These are phyloP conservation scores for Acomys russatus DNA, from an alignment of 2,797 vertebrate species.

Conservation along the genomic window DNA sequence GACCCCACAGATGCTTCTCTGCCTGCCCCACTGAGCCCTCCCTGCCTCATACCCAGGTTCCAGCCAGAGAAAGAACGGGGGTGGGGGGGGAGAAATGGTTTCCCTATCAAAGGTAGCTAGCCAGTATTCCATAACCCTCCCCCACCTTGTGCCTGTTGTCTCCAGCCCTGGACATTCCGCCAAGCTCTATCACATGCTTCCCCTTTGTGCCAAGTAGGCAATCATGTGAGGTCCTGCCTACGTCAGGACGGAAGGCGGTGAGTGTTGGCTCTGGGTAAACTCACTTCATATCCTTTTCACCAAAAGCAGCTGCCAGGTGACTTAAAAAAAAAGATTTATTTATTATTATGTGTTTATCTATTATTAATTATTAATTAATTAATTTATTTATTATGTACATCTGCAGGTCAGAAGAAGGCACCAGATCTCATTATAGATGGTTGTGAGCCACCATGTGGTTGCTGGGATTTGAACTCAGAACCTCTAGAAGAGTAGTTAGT, in stretches of 20 bases:
- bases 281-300: not conserved
- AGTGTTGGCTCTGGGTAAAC: too few species aligned
- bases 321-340: too few species aligned
- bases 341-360: too few species aligned
- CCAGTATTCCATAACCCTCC: not conserved
- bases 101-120: not conserved
- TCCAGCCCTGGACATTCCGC: not conserved
- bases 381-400: too few species aligned
- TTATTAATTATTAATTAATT: too few species aligned
- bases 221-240: not conserved
- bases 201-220: conserved; percentile 4
- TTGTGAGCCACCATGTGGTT: too few species aligned
- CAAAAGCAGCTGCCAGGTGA: not conserved
- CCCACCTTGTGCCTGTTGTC: not conserved
- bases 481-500: too few species aligned
- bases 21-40: fast-evolving
- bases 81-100: not conserved
- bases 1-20: not conserved
- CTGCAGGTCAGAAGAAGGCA: too few species aligned
- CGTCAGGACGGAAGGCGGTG: not conserved
- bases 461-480: too few species aligned
- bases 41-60: not conserved
- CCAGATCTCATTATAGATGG: too few species aligned
- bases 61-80: not conserved
- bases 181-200: not conserved